Base-by-base conservation (phyloP, 2,113 vertebrate genomes). In the Pantherophis guttatus region DNA sequence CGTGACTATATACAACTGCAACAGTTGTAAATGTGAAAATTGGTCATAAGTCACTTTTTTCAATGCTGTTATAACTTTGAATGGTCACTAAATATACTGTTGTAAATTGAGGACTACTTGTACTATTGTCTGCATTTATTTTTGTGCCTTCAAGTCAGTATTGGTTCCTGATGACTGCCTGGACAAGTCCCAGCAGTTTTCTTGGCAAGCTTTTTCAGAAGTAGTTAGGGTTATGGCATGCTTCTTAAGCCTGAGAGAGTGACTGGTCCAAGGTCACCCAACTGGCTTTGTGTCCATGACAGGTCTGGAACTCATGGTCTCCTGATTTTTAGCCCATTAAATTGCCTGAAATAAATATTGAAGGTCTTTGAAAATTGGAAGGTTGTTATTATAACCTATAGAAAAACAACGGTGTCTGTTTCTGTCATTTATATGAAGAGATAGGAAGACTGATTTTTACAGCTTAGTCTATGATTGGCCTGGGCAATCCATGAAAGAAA, bases 361-460 rank as follows among this genome's bases (percentile, higher is more conserved):
- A 39, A 39, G 17, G 33, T 7, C 33, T 81, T 0, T 92, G 87
- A 86, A 59, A 57, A 44, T 12, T 54, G 48, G 48, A 86, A 44
- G 5, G 15, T 11, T 89, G 90, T 93, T 94, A 90, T 92, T 87
- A 52, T 95, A 96, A 96, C 86, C 92, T 93, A 94, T 91, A 93
- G 95, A 88, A 94, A 81, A 81, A 94, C 87, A 55, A 94, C 94
- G 95, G 95, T 95, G 93, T 95, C 93, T 94, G 92, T 92, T 96
- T 94, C 94, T 95, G 94, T 94, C 96, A 97, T 96, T 94, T 94
- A 91, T 95, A 93, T 91, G 48, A 54, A 93, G 95, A 95, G 94
- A 95, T 96, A 92, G 94, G 95, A 94, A 94, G 95, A 91, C 44
- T 91, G 92, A 96, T 97, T 96, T 95, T 96, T 96, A 94, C 94